Evolutionary conservation across 2,113 vertebrate species (phyloP).

Genomic region (Solenodon paradoxus): DNA sequence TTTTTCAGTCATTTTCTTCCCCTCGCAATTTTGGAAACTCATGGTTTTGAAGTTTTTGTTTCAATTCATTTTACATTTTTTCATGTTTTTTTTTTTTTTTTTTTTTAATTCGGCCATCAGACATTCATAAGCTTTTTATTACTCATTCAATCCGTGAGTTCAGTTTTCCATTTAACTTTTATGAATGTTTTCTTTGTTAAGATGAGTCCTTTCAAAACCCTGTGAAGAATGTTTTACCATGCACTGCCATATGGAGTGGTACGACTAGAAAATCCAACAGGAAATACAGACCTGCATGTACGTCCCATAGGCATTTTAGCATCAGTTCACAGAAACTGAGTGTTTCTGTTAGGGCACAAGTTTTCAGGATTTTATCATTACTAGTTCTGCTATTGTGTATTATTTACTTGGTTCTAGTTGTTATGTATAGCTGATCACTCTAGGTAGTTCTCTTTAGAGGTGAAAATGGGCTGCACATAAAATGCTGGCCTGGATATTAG

Average conservation of each 20-base stretch:
- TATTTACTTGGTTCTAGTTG: background rate
- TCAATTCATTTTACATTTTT: background rate
- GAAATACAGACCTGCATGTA: background rate
- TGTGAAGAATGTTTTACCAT: slow-evolving; percentile 41
- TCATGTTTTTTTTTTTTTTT: background rate
- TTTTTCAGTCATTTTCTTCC: background rate
- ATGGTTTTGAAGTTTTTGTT: background rate
- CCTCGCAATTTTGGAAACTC: background rate
- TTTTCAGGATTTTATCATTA: background rate
- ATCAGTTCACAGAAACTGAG: background rate
- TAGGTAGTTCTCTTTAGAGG: background rate
- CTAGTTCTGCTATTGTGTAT: background rate
- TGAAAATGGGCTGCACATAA: background rate
- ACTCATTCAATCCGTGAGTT: background rate
- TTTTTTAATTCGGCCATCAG: slow-evolving; percentile 18
- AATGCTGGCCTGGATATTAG: background rate
- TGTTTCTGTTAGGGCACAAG: background rate
- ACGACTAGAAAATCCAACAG: slow-evolving; percentile 12
- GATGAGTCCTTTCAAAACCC: slow-evolving; percentile 3
- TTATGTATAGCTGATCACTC: background rate
- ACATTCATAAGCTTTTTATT: slow-evolving; percentile 7
- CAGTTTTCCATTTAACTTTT: slow-evolving; percentile 41
- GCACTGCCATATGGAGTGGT: background rate
- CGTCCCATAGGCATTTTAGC: background rate
- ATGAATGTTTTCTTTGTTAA: slow-evolving; percentile 65